Evolutionary conservation across 1,140 invertebrate genomes (phyloP).

Genomic region (Chymomyza costata): DNA sequence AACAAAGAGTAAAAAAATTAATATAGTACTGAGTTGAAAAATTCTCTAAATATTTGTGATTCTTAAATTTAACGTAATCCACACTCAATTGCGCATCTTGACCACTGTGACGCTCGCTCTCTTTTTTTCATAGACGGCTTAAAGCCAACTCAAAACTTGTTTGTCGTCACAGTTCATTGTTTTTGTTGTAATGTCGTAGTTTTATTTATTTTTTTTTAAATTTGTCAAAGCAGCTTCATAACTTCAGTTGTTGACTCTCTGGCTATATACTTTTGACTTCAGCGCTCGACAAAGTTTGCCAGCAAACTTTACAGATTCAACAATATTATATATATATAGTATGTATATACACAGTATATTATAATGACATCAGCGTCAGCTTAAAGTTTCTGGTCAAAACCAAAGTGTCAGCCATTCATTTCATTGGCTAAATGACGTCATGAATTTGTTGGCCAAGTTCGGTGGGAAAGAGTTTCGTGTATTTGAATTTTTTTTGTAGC

Average conservation of each 20-base stretch:
- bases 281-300: conserved; percentile 43
- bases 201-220: conserved; percentile 40
- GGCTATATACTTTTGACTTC: conserved; percentile 26
- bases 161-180: conserved; percentile 32
- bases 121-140: too few relatives aligned
- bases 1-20: too few relatives aligned
- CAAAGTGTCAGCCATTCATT: conserved; percentile 58
- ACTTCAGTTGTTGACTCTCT: conserved; percentile 36
- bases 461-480: conserved; percentile 1
- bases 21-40: too few relatives aligned
- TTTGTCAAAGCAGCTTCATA: conserved; percentile 68
- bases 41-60: too few relatives aligned
- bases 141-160: conserved; percentile 62
- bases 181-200: too few relatives aligned
- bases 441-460: conserved; percentile 1
- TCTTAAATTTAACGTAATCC: too few relatives aligned
- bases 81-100: too few relatives aligned
- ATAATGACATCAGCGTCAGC: conserved; percentile 67
- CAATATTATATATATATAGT: too few relatives aligned
- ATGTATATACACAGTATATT: too few relatives aligned
- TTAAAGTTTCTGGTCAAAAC: conserved; percentile 59
- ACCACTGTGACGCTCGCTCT: too few relatives aligned
- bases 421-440: conserved; percentile 69
- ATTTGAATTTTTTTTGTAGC: too few relatives aligned
- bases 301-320: too few relatives aligned